A percentile compares a stretch with the other conserved stretches of the same genome.
These are phyloP conservation scores for Pandemis corylana DNA, from an alignment of 2,888 invertebrate species.

Conservation along the genomic window DNA sequence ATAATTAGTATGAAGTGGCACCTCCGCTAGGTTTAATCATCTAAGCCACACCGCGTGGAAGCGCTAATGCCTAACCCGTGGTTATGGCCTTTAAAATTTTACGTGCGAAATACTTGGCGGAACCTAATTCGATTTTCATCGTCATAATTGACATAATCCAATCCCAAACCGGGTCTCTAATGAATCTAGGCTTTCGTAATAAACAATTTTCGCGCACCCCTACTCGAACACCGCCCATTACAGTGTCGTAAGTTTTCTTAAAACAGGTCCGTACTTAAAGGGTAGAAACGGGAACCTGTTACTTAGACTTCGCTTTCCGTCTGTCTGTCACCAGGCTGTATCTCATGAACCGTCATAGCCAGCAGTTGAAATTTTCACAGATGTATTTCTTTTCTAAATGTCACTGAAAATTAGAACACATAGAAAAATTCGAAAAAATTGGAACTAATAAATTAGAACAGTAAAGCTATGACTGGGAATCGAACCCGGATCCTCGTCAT, in stretches of 20 bases:
- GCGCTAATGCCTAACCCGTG: neutral
- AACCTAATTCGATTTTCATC: conserved; percentile 24
- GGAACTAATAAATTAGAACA: too few species aligned
- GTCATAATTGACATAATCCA: conserved; percentile 13
- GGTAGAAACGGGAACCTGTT: too few species aligned
- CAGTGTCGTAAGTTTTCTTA: neutral
- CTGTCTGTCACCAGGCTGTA: too few species aligned
- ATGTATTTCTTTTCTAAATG: too few species aligned
- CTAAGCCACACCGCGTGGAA: neutral
- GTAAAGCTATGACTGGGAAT: too few species aligned
- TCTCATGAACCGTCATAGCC: too few species aligned
- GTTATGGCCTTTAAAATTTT: conserved; percentile 23
- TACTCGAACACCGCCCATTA: neutral
- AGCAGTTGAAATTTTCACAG: too few species aligned
- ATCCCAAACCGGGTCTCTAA: neutral
- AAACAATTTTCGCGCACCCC: neutral
- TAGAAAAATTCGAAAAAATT: too few species aligned
- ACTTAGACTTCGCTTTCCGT: too few species aligned
- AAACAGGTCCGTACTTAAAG: too few species aligned
- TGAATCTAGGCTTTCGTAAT: neutral
- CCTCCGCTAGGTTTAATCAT: neutral
- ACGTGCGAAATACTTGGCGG: conserved; percentile 10
- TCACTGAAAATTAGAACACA: too few species aligned
- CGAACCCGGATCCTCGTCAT: too few species aligned
- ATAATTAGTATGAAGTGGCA: neutral